Conservation (phyloP, 2,113 vertebrate genomes). For the Crypturellus undulatus region DNA sequence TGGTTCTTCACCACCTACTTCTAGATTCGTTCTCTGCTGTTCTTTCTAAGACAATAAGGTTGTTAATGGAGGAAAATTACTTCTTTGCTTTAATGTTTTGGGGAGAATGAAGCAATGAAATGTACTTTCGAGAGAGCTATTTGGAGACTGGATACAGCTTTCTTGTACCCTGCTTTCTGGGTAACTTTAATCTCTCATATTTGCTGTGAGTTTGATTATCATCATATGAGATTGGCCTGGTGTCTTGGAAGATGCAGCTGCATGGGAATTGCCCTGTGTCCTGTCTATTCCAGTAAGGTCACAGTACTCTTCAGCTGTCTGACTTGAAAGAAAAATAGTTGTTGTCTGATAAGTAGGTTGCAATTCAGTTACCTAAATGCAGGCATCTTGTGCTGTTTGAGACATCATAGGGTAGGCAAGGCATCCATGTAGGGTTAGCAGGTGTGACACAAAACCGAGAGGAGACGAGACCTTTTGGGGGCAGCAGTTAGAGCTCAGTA, state of each 20-base stretch:
- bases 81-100: background rate
- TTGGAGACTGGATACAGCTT: background rate
- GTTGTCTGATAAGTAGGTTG: background rate
- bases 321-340: background rate
- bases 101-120: background rate
- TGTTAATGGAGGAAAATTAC: conserved; percentile 17
- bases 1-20: background rate
- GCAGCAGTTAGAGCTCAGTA: background rate
- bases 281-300: background rate
- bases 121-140: background rate
- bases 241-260: background rate
- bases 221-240: background rate
- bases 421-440: background rate
- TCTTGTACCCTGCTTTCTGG: background rate
- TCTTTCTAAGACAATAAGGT: conserved; percentile 34
- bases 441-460: background rate
- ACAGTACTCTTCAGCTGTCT: background rate
- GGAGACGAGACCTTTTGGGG: background rate
- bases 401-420: background rate
- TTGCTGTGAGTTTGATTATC: background rate
- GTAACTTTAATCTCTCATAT: background rate
- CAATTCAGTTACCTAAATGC: background rate
- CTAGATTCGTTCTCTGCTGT: background rate
- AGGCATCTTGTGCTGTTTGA: background rate
- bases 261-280: background rate